phyloP scores from a whole-genome alignment of 2,113 vertebrate genomes.

The Mormyrus lacerda region DNA sequence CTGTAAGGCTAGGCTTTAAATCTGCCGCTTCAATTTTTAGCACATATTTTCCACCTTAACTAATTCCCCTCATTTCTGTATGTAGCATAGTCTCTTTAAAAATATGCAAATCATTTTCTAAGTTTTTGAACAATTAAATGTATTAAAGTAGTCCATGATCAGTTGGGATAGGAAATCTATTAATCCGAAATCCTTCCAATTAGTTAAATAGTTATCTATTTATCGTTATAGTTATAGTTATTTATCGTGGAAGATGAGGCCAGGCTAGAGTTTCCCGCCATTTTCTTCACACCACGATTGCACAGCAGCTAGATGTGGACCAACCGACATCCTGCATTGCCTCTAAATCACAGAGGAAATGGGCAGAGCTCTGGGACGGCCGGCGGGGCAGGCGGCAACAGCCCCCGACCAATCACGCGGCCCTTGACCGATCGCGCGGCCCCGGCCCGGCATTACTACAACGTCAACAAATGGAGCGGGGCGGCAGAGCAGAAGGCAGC shows the following conservation, averaged over 20 bases:
- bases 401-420: neutral
- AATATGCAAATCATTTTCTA: neutral
- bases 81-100: no score
- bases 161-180: neutral
- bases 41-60: neutral
- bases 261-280: neutral
- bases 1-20: neutral
- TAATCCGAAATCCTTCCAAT: neutral
- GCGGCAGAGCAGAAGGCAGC: slow-evolving; percentile 24
- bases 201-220: neutral
- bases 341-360: neutral
- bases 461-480: slow-evolving; percentile 20
- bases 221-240: neutral
- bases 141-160: neutral
- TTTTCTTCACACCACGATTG: neutral
- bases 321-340: neutral
- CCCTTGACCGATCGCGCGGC: neutral
- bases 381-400: neutral
- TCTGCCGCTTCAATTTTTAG: neutral
- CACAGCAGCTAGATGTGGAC: neutral
- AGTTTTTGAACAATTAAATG: neutral
- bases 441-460: neutral
- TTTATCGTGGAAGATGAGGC: neutral
- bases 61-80: neutral
- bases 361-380: neutral